A percentile compares a stretch with the other conserved stretches of the same genome.
These are phyloP conservation scores for Lonchura striata DNA, from an alignment of 2,113 vertebrate genomes.

Conservation along the genomic window DNA sequence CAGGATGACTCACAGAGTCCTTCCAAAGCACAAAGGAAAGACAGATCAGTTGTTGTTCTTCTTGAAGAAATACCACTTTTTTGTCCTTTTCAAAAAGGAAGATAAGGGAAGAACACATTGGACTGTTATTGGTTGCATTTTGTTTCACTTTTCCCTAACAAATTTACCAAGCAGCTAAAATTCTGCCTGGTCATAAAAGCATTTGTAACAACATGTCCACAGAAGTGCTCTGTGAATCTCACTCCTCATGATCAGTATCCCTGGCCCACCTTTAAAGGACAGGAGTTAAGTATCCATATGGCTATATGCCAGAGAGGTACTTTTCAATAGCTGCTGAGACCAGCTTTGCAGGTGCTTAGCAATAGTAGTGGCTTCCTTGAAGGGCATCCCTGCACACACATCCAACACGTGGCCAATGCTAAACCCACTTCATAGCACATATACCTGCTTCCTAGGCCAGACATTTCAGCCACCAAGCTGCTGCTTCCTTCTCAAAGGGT, in stretches of 20 bases:
- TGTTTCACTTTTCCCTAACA: neutral
- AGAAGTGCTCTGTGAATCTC: neutral
- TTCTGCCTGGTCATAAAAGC: neutral
- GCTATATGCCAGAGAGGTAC: neutral
- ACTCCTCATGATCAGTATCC: neutral
- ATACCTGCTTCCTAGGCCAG: neutral
- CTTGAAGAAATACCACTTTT: neutral
- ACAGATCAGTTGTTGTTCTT: neutral
- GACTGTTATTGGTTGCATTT: neutral
- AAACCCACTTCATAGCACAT: neutral
- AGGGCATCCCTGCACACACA: neutral
- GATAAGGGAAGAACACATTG: neutral
- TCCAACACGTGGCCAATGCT: neutral
- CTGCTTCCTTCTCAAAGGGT: neutral
- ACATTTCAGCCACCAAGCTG: neutral
- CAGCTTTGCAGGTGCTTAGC: neutral
- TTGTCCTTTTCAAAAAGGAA: neutral
- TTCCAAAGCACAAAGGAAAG: neutral
- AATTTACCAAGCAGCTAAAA: neutral
- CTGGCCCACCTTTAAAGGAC: neutral
- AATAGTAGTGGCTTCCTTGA: neutral
- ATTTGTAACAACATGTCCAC: neutral
- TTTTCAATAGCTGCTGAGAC: neutral
- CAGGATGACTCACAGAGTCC: conserved; percentile 12
- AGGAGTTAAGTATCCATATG: neutral